Conservation (phyloP, 2,888 invertebrate species). For the Mesorhabditis sp. region DNA sequence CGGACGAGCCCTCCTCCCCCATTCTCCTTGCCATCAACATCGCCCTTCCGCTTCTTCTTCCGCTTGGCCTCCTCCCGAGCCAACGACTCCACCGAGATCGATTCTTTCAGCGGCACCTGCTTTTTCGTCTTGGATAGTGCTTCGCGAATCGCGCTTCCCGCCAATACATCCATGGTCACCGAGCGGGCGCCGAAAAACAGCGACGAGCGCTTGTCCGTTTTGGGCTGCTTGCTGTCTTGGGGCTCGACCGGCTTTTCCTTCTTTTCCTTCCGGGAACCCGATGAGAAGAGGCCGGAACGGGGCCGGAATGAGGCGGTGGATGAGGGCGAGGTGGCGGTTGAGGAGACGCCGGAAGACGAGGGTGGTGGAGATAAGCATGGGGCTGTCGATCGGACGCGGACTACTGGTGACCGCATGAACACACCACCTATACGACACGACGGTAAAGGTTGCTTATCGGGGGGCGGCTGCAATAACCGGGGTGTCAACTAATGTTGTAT, state of each 20-base stretch:
- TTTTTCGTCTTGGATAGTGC: background rate
- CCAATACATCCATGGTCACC: background rate
- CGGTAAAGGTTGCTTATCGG: too few relatives aligned
- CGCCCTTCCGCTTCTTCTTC: slow-evolving; percentile 17
- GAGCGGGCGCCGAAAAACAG: background rate
- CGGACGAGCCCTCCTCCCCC: slow-evolving; percentile 25
- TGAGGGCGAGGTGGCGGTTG: slow-evolving; percentile 7
- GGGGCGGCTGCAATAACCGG: too few relatives aligned
- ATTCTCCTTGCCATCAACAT: background rate
- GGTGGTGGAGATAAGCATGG: background rate
- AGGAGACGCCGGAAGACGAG: background rate
- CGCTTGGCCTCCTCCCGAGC: slow-evolving; percentile 8
- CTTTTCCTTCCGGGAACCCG: background rate
- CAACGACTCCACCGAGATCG: slow-evolving; percentile 25
- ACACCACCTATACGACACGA: slow-evolving; percentile 2
- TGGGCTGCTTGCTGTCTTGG: background rate
- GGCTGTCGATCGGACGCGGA: background rate
- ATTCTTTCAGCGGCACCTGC: slow-evolving; percentile 12
- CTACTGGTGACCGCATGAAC: slow-evolving; percentile 6
- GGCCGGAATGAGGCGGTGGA: background rate
- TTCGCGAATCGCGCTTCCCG: background rate
- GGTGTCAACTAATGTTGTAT: too few relatives aligned
- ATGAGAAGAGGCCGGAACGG: background rate
- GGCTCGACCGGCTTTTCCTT: background rate
- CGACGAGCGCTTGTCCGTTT: background rate